A percentile compares a stretch with the other conserved stretches of the same genome.
These are phyloP conservation scores for Drosophila truncata DNA, from an alignment of 1,140 invertebrate genomes.

Conservation along the genomic window DNA sequence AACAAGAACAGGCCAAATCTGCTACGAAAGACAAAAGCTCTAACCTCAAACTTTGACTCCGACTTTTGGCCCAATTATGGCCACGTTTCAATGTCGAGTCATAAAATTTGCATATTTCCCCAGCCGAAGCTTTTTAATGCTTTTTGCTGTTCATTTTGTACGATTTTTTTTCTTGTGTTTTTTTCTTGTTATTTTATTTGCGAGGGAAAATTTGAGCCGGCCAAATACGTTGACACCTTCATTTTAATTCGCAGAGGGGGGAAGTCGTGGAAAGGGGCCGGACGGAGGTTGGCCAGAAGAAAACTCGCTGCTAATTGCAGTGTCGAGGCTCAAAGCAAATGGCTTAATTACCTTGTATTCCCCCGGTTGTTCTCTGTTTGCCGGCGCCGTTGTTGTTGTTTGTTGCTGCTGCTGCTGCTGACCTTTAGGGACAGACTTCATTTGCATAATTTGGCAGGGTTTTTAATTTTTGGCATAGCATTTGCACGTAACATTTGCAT, in stretches of 20 bases:
- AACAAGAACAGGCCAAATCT: constrained; percentile 30
- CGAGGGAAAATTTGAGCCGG: constrained; percentile 44
- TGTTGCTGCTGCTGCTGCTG: constrained; percentile 6
- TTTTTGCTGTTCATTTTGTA: constrained; percentile 27
- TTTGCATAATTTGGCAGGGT: constrained; percentile 76
- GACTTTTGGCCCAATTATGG: constrained; percentile 72
- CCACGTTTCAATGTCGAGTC: constrained; percentile 69
- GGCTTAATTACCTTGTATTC: constrained; percentile 72
- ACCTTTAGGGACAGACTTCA: constrained; percentile 67
- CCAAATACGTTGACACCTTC: constrained; percentile 78
- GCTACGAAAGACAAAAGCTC: constrained; percentile 41
- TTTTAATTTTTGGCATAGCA: constrained; percentile 58
- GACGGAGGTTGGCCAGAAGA: constrained; percentile 18
- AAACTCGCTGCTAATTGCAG: constrained; percentile 72
- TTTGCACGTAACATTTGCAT: constrained; percentile 67
- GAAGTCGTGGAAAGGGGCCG: background rate
- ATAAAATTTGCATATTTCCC: constrained; percentile 75
- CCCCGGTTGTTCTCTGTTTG: constrained; percentile 25
- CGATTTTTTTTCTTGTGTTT: background rate
- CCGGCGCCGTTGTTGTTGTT: constrained; percentile 14
- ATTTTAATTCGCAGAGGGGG: constrained; percentile 38
- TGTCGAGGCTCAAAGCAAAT: constrained; percentile 68
- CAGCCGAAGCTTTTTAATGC: constrained; percentile 53
- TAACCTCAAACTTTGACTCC: constrained; percentile 55
- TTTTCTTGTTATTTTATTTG: constrained; percentile 29